phyloP scores from a whole-genome alignment of 2,888 invertebrate species.

The Smittia sp. region DNA sequence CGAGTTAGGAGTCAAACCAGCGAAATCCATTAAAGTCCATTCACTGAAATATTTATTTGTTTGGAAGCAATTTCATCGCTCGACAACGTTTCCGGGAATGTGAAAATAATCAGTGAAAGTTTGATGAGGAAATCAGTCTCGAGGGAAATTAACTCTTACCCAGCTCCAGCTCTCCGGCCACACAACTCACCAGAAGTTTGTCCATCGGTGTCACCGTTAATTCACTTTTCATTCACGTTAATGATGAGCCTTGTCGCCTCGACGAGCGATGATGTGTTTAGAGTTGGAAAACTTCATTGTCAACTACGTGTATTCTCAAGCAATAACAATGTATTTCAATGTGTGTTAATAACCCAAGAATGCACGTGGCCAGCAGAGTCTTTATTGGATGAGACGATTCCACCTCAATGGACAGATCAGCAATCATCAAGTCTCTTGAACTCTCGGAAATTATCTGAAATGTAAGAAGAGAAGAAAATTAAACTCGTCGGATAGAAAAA shows the following conservation, averaged over 20 bases:
- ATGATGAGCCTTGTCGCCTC: too few relatives aligned
- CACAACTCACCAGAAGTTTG: too few relatives aligned
- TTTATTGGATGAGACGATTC: conserved; percentile 43
- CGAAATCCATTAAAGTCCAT: too few relatives aligned
- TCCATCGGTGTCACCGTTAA: background rate
- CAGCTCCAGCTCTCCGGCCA: too few relatives aligned
- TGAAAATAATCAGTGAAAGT: too few relatives aligned
- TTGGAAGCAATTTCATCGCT: too few relatives aligned
- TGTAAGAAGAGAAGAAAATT: background rate
- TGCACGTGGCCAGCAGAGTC: conserved; percentile 93
- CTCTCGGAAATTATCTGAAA: background rate
- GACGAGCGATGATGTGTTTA: background rate
- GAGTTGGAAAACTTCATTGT: conserved; percentile 61
- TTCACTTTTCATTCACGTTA: background rate
- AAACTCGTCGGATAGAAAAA: background rate
- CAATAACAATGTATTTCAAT: conserved; percentile 86
- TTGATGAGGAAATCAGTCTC: too few relatives aligned
- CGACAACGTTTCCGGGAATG: too few relatives aligned
- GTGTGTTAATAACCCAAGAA: conserved; percentile 99
- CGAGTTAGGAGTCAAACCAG: too few relatives aligned
- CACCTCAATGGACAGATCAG: background rate
- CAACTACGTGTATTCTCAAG: conserved; percentile 99
- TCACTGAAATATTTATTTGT: too few relatives aligned
- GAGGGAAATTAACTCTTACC: too few relatives aligned
- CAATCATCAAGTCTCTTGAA: background rate